Conservation (phyloP, 2,797 vertebrate genomes). For the Scolopax bukidnonensis region DNA sequence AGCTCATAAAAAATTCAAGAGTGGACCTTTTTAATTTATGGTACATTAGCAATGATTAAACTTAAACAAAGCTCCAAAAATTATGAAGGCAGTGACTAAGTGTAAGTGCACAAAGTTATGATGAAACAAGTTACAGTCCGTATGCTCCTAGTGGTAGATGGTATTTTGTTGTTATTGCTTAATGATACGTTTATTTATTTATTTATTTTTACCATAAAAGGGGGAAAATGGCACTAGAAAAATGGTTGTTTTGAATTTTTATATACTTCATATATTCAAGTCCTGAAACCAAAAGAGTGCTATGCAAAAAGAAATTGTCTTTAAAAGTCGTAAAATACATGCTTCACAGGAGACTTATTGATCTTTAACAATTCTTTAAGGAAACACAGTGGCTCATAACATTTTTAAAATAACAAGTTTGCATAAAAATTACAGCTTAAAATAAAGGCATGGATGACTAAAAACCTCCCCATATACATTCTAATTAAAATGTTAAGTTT, state of each 20-base stretch:
- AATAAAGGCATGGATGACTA: not conserved
- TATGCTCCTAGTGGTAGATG: slow-evolving; percentile 60
- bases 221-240: slow-evolving; percentile 42
- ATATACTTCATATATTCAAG: slow-evolving; percentile 44
- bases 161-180: slow-evolving; percentile 67
- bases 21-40: not conserved
- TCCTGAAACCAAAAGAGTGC: slow-evolving; percentile 39
- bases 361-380: slow-evolving; percentile 58
- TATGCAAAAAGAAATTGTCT: slow-evolving; percentile 15
- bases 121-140: slow-evolving; percentile 61
- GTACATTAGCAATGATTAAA: slow-evolving; percentile 2
- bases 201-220: slow-evolving; percentile 37
- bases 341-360: slow-evolving; percentile 23
- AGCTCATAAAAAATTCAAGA: not conserved
- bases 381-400: slow-evolving; percentile 38
- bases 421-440: slow-evolving; percentile 31
- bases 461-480: not conserved
- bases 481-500: slow-evolving; percentile 16
- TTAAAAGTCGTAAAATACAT: slow-evolving; percentile 55
- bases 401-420: slow-evolving; percentile 55
- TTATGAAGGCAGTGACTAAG: slow-evolving; percentile 21
- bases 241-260: slow-evolving; percentile 49
- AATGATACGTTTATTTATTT: slow-evolving; percentile 68
- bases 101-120: slow-evolving; percentile 38
- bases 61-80: not conserved